A percentile compares a stretch with the other conserved stretches of the same genome.
Evolutionary conservation across 1,140 invertebrate genomes (phyloP).

Genomic region (Aphelenchoides avenae): DNA sequence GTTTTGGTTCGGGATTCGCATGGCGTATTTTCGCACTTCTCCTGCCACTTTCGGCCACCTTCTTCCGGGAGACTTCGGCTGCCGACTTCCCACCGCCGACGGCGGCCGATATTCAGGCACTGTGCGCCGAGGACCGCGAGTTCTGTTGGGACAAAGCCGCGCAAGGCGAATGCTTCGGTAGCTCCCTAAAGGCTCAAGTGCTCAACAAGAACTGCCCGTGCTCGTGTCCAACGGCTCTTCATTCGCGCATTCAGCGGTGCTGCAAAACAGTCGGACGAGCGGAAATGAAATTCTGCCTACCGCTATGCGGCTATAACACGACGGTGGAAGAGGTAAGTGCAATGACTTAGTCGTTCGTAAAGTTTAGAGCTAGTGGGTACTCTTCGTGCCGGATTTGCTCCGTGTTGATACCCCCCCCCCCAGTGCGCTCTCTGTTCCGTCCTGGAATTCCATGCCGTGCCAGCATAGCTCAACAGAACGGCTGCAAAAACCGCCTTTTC

Average conservation of each 20-base stretch:
- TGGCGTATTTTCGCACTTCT: too few relatives aligned
- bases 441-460: too few relatives aligned
- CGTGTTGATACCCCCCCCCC: too few relatives aligned
- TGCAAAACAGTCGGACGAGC: conserved; percentile 47
- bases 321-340: conserved; percentile 50
- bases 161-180: conserved; percentile 53
- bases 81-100: conserved; percentile 23
- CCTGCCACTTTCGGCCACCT: too few relatives aligned
- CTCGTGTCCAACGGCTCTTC: conserved; percentile 38
- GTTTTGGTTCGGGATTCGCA: too few relatives aligned
- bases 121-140: conserved; percentile 37
- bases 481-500: background rate
- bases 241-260: conserved; percentile 51
- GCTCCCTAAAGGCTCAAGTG: conserved; percentile 48
- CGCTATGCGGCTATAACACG: conserved; percentile 54
- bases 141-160: conserved; percentile 45
- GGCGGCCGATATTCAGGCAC: conserved; percentile 14
- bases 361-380: conserved; percentile 3
- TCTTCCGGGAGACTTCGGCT: too few relatives aligned
- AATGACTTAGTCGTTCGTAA: background rate
- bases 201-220: conserved; percentile 50
- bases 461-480: background rate
- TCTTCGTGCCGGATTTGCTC: too few relatives aligned
- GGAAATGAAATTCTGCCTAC: conserved; percentile 58
- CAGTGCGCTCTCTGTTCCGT: too few relatives aligned